Conservation (phyloP, 30 jellyfish, hydroid and myxozoan species). For the Hydra vulgaris region DNA sequence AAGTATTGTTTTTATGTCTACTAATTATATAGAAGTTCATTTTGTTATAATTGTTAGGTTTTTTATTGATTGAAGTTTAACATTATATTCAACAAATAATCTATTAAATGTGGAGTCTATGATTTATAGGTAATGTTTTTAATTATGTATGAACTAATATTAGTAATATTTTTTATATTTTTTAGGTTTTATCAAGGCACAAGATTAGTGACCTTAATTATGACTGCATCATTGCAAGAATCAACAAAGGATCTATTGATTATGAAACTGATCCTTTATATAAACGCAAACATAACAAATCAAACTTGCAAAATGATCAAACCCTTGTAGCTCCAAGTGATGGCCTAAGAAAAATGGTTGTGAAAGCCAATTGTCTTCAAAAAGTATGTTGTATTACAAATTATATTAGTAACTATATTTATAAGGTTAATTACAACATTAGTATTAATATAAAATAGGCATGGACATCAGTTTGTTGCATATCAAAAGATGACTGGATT, state of each 20-base stretch:
- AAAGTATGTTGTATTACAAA: constrained; percentile 30
- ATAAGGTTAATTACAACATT: too few relatives aligned
- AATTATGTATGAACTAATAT: too few relatives aligned
- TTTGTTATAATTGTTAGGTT: not conserved
- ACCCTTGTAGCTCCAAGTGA: constrained; percentile 43
- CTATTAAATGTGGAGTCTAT: not conserved
- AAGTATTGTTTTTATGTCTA: constrained; percentile 23
- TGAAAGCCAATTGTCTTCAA: constrained; percentile 70
- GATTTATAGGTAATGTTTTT: too few relatives aligned
- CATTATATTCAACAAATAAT: not conserved
- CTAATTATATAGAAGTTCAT: not conserved
- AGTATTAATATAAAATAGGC: constrained; percentile 33
- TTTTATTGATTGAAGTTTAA: not conserved
- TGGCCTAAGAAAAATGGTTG: constrained; percentile 57
- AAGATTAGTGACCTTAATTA: constrained; percentile 62
- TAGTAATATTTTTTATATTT: too few relatives aligned
- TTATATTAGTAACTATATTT: too few relatives aligned
- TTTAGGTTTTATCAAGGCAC: constrained; percentile 69
- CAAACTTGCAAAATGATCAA: constrained; percentile 49
- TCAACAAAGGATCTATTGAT: constrained; percentile 71
- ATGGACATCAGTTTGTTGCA: constrained; percentile 76
- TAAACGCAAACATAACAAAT: constrained; percentile 41
- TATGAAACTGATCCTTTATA: constrained; percentile 72
- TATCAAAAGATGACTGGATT: constrained; percentile 90
- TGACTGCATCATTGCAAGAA: constrained; percentile 84